A percentile compares a stretch with the other conserved stretches of the same genome.
These are phyloP conservation scores for Toxotes lorentzi DNA, from an alignment of 2,797 vertebrate species.

Conservation along the genomic window DNA sequence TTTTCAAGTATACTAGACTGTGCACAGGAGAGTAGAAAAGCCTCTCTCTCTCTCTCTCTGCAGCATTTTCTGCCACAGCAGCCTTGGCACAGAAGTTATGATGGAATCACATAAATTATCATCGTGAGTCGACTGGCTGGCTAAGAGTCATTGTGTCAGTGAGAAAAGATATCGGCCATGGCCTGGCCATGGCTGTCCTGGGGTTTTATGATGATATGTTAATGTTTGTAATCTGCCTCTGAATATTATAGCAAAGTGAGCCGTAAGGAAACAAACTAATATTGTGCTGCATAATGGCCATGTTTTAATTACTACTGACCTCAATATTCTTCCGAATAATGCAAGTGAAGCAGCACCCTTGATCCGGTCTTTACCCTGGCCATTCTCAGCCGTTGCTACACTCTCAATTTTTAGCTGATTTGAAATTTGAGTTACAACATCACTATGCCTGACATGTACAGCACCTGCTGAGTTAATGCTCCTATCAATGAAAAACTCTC, in stretches of 20 bases:
- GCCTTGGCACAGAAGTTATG: constrained; percentile 38
- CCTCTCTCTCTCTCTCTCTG: not conserved
- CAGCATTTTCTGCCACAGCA: constrained; percentile 6
- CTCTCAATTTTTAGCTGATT: not conserved
- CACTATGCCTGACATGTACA: not conserved
- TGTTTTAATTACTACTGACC: constrained; percentile 16
- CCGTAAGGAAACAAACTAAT: constrained; percentile 19
- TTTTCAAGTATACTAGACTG: constrained; percentile 15
- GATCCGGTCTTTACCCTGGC: not conserved
- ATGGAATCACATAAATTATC: constrained; percentile 29
- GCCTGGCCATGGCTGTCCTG: constrained; percentile 9
- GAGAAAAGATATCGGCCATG: constrained; percentile 24
- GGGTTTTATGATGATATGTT: constrained; percentile 63
- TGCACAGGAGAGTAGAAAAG: constrained; percentile 5
- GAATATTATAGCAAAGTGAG: constrained; percentile 45
- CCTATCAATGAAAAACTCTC: no score
- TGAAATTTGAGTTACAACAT: not conserved
- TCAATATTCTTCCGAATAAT: constrained; percentile 3
- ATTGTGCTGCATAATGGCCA: constrained; percentile 14
- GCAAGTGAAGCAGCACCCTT: constrained; percentile 1
- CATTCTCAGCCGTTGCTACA: not conserved
- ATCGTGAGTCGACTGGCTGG: constrained; percentile 3
- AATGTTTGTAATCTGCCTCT: constrained; percentile 65
- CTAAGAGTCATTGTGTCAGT: not conserved
- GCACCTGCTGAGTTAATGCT: not conserved